These are phyloP conservation scores for Aporophyla nigra DNA, from an alignment of 2,888 invertebrate genomes.

Conservation along the genomic window DNA sequence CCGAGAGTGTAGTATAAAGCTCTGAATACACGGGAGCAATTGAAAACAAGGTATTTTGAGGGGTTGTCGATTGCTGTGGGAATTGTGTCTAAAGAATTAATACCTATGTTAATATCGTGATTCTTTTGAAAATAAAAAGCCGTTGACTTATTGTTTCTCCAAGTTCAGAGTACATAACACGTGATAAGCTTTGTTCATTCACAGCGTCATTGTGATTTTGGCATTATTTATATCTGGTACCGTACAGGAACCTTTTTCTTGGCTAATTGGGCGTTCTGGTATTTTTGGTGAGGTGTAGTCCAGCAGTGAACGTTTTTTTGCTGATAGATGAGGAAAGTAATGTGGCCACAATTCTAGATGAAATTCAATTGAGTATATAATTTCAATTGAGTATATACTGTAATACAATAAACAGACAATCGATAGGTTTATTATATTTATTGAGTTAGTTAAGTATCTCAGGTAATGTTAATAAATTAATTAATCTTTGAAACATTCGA, in stretches of 20 bases:
- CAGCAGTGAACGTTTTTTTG: neutral
- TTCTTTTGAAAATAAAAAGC: neutral
- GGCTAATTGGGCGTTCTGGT: neutral
- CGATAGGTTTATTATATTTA: neutral
- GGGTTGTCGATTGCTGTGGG: slow-evolving; percentile 8
- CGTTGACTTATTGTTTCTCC: neutral
- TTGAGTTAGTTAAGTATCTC: neutral
- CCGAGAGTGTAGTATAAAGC: slow-evolving; percentile 29
- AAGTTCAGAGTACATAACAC: neutral
- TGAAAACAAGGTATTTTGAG: neutral
- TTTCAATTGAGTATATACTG: no score
- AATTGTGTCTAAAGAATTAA: neutral
- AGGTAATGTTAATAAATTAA: no score
- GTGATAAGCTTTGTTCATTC: neutral
- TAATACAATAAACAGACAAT: no score
- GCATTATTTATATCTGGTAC: neutral
- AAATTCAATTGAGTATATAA: neutral
- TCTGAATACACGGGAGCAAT: neutral
- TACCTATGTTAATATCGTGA: neutral
- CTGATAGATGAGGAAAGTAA: no score
- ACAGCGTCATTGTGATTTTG: neutral
- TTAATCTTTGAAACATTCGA: neutral
- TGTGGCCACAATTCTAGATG: neutral
- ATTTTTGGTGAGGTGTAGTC: neutral
- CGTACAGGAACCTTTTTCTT: neutral